Evolutionary conservation across 2,113 vertebrate genomes (phyloP).

Genomic region (Zootoca vivipara): DNA sequence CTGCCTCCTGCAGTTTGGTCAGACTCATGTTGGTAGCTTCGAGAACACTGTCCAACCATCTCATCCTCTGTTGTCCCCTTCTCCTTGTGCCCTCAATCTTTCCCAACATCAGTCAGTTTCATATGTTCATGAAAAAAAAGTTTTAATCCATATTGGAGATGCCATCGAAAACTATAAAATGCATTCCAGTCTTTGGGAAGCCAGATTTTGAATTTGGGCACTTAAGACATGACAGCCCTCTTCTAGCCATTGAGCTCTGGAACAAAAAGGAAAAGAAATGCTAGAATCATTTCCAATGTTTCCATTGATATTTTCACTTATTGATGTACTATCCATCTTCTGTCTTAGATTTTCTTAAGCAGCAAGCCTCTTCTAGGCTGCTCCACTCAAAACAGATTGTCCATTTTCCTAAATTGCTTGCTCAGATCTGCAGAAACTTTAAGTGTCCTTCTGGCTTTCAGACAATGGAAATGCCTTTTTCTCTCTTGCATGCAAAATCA

Average conservation of each 20-base stretch:
- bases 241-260: neutral
- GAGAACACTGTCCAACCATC: too few relatives aligned
- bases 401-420: slow-evolving; percentile 26
- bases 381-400: slow-evolving; percentile 24
- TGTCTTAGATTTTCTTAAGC: neutral
- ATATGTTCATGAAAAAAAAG: neutral
- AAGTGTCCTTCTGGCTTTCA: slow-evolving; percentile 24
- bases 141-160: slow-evolving; percentile 27
- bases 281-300: neutral
- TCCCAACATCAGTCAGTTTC: neutral
- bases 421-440: slow-evolving; percentile 18
- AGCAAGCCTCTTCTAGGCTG: slow-evolving; percentile 13
- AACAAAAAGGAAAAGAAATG: neutral
- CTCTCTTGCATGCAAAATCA: neutral
- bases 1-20: too few relatives aligned
- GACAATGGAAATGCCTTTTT: neutral
- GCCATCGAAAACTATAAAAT: neutral
- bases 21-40: too few relatives aligned
- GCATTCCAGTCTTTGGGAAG: neutral
- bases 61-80: too few relatives aligned
- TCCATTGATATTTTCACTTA: slow-evolving; percentile 35
- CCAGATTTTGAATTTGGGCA: neutral
- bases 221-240: neutral
- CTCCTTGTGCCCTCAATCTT: too few relatives aligned
- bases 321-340: slow-evolving; percentile 8